These are phyloP conservation scores for Phenganax stokvisi DNA, from an alignment of 92 coral and sea anemone genomes.

Conservation along the genomic window DNA sequence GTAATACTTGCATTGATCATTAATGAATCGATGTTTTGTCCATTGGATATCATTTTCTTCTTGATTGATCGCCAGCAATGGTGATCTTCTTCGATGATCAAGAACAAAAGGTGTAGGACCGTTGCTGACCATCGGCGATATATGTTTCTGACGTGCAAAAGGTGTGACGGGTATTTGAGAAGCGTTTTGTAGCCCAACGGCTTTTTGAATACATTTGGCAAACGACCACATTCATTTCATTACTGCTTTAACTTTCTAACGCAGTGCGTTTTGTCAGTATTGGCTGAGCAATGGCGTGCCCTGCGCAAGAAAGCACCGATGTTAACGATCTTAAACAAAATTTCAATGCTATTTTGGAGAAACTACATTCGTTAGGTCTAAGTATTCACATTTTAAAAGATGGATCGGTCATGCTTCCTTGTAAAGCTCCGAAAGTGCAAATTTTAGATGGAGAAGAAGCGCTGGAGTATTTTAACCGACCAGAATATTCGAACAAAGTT, in stretches of 20 bases:
- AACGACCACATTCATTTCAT: not conserved
- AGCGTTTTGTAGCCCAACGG: too few relatives aligned
- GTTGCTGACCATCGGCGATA: too few relatives aligned
- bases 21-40: too few relatives aligned
- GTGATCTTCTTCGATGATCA: too few relatives aligned
- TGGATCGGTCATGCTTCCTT: conserved; percentile 65
- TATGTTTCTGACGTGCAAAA: too few relatives aligned
- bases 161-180: too few relatives aligned
- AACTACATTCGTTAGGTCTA: conserved; percentile 60
- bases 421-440: conserved; percentile 53
- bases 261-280: not conserved
- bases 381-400: conserved; percentile 77
- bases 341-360: conserved; percentile 47
- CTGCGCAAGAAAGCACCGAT: conserved; percentile 16
- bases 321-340: conserved; percentile 48
- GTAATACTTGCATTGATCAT: too few relatives aligned
- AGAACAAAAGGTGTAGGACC: too few relatives aligned
- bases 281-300: not conserved
- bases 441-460: conserved; percentile 87
- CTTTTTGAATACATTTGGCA: not conserved
- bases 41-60: too few relatives aligned
- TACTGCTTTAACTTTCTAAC: not conserved
- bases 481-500: conserved; percentile 79
- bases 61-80: too few relatives aligned
- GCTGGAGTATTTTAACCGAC: conserved; percentile 75